A percentile compares a stretch with the other conserved stretches of the same genome.
Conservation (phyloP, 2,888 invertebrate genomes). For the Drosophila maculinotata region DNA sequence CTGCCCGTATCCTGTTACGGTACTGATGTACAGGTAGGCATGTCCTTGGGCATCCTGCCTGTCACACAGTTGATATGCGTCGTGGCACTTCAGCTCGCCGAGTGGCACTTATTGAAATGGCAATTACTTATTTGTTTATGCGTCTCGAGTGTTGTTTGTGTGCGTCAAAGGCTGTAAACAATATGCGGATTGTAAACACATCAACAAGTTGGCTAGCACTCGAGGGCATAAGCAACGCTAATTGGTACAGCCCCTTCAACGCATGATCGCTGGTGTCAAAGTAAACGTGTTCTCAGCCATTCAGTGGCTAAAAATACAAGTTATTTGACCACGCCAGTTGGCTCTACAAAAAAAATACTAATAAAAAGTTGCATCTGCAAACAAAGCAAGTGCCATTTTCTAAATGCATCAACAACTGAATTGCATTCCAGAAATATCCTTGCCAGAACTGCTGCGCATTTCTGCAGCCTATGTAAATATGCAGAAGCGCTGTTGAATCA, state of each 20-base stretch:
- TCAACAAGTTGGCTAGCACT: conserved; percentile 9
- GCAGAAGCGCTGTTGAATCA: neutral
- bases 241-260: conserved; percentile 3
- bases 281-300: neutral
- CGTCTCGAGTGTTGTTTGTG: conserved; percentile 26
- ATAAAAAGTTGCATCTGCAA: neutral
- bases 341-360: neutral
- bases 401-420: conserved; percentile 1
- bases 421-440: neutral
- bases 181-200: conserved; percentile 8
- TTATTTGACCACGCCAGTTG: conserved; percentile 3
- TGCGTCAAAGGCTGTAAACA: conserved; percentile 27
- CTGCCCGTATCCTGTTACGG: neutral
- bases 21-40: neutral
- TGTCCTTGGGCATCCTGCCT: neutral
- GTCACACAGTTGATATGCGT: conserved; percentile 11
- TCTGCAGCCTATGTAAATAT: neutral
- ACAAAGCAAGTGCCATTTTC: conserved; percentile 2
- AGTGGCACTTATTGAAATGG: conserved; percentile 67
- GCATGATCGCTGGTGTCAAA: conserved; percentile 1
- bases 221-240: conserved; percentile 1
- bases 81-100: conserved; percentile 41
- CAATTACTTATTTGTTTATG: conserved; percentile 61
- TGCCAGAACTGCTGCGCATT: conserved; percentile 3
- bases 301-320: conserved; percentile 1